phyloP scores from a whole-genome alignment of 2,113 vertebrate genomes.

The Melanocharis versteri region DNA sequence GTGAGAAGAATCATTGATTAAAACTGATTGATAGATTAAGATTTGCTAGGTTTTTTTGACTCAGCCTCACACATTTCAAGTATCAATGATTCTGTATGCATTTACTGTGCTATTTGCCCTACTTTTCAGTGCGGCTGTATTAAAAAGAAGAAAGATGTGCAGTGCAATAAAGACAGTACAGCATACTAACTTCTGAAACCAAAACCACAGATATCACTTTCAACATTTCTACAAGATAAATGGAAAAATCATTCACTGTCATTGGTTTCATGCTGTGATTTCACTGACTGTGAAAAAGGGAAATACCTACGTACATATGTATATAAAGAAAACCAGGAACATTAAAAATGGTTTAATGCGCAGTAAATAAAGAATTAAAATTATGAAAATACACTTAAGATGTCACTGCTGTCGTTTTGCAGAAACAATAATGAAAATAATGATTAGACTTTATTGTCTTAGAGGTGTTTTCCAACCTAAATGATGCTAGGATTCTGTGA shows the following conservation, averaged over 20 bases:
- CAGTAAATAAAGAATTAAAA: background rate
- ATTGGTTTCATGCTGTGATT: background rate
- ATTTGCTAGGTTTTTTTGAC: background rate
- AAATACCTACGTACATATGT: background rate
- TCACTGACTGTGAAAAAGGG: background rate
- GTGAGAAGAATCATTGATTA: background rate
- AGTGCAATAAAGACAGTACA: background rate
- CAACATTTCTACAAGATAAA: background rate
- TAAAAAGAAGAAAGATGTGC: background rate
- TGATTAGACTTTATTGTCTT: background rate
- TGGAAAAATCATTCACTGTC: background rate
- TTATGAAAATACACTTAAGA: background rate
- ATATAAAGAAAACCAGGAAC: background rate
- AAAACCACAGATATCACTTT: background rate
- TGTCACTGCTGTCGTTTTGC: background rate
- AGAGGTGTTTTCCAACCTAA: background rate
- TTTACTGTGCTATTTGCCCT: background rate
- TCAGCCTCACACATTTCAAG: background rate
- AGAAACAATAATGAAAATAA: background rate
- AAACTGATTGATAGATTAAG: background rate
- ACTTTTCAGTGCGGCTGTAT: background rate
- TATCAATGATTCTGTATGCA: background rate
- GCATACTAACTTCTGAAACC: background rate
- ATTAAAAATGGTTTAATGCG: background rate
- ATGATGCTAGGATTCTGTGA: background rate